phyloP scores from a whole-genome alignment of 2,888 invertebrate genomes.

The Clunio marinus region DNA sequence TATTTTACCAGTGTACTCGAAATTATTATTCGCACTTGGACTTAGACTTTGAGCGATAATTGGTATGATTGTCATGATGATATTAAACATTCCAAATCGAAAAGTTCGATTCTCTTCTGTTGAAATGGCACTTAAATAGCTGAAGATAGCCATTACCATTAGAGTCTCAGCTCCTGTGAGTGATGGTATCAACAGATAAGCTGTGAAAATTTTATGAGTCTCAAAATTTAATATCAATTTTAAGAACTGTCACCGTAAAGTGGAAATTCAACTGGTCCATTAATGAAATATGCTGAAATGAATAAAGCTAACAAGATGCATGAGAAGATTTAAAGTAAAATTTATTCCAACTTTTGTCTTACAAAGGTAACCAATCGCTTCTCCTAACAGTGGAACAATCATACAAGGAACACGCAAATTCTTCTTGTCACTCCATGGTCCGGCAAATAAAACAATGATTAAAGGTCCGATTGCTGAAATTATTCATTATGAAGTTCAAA shows the following conservation, averaged over 20 bases:
- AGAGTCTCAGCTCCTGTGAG: constrained; percentile 49
- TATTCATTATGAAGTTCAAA: constrained; percentile 40
- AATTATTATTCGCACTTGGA: constrained; percentile 45
- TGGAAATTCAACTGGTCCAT: constrained; percentile 50
- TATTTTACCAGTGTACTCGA: constrained; percentile 8
- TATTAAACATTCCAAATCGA: constrained; percentile 50
- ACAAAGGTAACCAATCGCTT: constrained; percentile 23
- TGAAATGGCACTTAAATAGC: constrained; percentile 49
- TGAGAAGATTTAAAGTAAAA: neutral
- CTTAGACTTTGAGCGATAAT: constrained; percentile 46
- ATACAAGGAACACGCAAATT: constrained; percentile 43
- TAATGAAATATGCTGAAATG: constrained; percentile 49
- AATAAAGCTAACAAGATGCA: constrained; percentile 43
- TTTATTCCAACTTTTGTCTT: neutral
- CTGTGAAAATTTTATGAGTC: no score
- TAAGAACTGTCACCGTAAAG: no score
- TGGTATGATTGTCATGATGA: constrained; percentile 47
- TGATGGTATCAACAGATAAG: constrained; percentile 49
- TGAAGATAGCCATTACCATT: constrained; percentile 50
- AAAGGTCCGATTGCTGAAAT: constrained; percentile 40
- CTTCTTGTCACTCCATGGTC: constrained; percentile 51
- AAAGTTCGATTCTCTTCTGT: constrained; percentile 50
- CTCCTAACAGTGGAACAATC: constrained; percentile 26
- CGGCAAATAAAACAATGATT: constrained; percentile 50
- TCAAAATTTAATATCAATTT: no score